Conservation (phyloP, 1,140 invertebrate species). For the Linepithema humile region DNA sequence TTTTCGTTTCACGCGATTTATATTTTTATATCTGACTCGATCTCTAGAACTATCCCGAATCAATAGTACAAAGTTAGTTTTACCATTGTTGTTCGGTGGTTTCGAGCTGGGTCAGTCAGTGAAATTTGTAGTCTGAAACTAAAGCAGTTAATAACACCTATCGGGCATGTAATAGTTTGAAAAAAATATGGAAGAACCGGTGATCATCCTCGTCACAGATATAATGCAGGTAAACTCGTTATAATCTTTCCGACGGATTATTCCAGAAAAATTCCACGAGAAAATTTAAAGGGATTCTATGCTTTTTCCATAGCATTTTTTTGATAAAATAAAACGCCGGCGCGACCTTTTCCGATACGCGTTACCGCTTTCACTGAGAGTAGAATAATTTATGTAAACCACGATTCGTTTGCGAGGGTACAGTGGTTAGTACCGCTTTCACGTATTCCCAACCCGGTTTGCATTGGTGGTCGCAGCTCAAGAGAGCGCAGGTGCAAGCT, state of each 20-base stretch:
- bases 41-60: not conserved
- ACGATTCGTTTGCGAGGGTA: slow-evolving; percentile 60
- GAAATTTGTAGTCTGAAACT: not conserved
- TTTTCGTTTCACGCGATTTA: not conserved
- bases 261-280: not conserved
- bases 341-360: slow-evolving; percentile 20
- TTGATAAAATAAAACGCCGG: not conserved
- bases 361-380: slow-evolving; percentile 17
- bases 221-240: not conserved
- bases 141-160: not conserved
- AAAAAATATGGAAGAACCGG: not conserved
- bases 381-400: slow-evolving; percentile 57
- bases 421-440: slow-evolving; percentile 59
- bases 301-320: not conserved
- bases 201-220: not conserved
- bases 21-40: not conserved
- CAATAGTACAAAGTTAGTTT: slow-evolving; percentile 9
- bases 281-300: not conserved
- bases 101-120: slow-evolving; percentile 21
- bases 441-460: slow-evolving; percentile 60
- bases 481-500: slow-evolving; percentile 60
- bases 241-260: not conserved
- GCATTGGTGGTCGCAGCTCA: slow-evolving; percentile 58
- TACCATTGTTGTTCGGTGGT: not conserved
- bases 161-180: not conserved